These are phyloP conservation scores for Arrhopalites spinosus DNA, from an alignment of 2,888 invertebrate species.

Conservation along the genomic window DNA sequence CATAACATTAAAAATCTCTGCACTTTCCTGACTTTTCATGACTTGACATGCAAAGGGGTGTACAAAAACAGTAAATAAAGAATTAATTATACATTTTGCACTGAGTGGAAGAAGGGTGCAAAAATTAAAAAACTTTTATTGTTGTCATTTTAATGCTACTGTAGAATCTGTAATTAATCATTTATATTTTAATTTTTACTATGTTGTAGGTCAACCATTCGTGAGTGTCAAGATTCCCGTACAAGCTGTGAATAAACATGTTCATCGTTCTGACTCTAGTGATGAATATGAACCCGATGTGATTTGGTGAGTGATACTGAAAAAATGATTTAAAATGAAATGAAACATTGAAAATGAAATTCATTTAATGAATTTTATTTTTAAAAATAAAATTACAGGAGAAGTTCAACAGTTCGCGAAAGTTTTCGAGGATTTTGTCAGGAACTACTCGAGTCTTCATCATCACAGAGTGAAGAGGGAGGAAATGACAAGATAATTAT, in stretches of 20 bases:
- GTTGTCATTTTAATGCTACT: no score
- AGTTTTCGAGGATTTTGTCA: conserved; percentile 47
- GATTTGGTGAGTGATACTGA: conserved; percentile 43
- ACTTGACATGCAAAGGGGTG: no score
- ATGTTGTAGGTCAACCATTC: conserved; percentile 28
- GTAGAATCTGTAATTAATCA: no score
- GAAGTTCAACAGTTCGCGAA: conserved; percentile 42
- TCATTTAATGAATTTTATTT: not conserved
- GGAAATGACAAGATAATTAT: conserved; percentile 17
- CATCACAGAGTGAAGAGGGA: not conserved
- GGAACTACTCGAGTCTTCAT: conserved; percentile 29
- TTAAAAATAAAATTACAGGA: not conserved
- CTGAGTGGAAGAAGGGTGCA: no score
- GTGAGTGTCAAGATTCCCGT: conserved; percentile 47
- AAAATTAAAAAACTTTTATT: no score
- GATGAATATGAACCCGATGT: conserved; percentile 31
- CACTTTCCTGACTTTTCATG: no score
- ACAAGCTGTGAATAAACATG: conserved; percentile 52
- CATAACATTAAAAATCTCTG: no score
- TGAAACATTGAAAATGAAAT: not conserved
- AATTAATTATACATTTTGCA: no score
- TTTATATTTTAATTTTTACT: not conserved
- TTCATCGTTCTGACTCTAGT: conserved; percentile 37
- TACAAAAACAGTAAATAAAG: no score
- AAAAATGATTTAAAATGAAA: not conserved